Conservation (phyloP, 2,888 invertebrate genomes). For the Macrophya annulata region DNA sequence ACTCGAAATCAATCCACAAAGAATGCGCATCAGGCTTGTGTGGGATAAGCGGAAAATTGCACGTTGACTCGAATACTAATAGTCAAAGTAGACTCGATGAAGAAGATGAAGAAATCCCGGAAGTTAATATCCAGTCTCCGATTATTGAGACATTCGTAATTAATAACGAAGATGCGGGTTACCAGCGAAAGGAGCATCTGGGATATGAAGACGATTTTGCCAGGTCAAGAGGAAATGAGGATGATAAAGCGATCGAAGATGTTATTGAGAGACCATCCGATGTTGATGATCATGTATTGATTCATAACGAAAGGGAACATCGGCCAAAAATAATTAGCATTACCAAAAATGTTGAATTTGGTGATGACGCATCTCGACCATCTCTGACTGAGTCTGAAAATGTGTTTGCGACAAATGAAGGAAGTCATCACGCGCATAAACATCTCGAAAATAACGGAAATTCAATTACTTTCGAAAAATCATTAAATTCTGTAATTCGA, state of each 20-base stretch:
- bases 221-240: neutral
- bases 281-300: neutral
- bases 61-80: neutral
- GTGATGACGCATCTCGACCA: neutral
- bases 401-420: neutral
- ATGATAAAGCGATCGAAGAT: neutral
- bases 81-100: neutral
- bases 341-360: neutral
- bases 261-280: neutral
- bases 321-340: neutral
- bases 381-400: neutral
- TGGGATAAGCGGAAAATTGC: constrained; percentile 41
- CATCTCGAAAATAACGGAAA: neutral
- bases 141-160: neutral
- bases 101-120: neutral
- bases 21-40: neutral
- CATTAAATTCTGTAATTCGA: neutral
- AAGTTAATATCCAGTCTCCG: neutral
- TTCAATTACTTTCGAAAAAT: neutral
- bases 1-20: neutral
- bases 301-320: neutral
- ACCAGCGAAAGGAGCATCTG: neutral
- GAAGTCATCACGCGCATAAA: neutral
- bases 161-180: neutral
- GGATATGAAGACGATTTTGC: neutral